phyloP scores from a whole-genome alignment of 2,888 invertebrate species.

The Clunio marinus region DNA sequence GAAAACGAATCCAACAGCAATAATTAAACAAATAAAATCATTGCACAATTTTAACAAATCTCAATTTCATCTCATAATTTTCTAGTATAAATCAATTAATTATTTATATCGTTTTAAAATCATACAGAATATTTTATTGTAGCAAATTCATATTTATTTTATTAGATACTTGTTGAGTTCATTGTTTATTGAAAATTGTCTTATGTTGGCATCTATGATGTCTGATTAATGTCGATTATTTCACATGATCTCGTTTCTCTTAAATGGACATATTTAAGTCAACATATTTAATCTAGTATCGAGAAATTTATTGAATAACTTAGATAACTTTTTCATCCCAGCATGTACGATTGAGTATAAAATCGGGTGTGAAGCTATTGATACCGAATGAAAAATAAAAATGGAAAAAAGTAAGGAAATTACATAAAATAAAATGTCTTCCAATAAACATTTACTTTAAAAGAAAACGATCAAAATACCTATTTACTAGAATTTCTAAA shows the following conservation, averaged over 20 bases:
- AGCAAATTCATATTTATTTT: no score
- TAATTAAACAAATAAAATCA: slow-evolving; percentile 18
- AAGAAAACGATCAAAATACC: slow-evolving; percentile 33
- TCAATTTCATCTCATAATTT: no score
- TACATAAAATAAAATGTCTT: slow-evolving; percentile 35
- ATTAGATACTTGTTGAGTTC: no score
- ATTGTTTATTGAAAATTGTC: no score
- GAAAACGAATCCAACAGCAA: slow-evolving; percentile 22
- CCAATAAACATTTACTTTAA: slow-evolving; percentile 34
- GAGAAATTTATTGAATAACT: neutral
- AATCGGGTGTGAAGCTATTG: neutral
- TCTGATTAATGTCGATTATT: slow-evolving; percentile 36
- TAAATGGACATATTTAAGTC: neutral
- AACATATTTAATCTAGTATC: neutral
- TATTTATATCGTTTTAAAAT: no score
- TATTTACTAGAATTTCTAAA: slow-evolving; percentile 28
- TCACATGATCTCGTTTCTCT: neutral
- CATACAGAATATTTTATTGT: no score
- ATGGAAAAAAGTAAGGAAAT: neutral
- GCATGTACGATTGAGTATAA: neutral
- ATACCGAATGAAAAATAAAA: slow-evolving; percentile 12
- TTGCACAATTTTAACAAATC: slow-evolving; percentile 19
- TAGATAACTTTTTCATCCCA: neutral
- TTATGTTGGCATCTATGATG: slow-evolving; percentile 25
- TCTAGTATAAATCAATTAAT: no score